These are phyloP conservation scores for Drosophila quadrilineata DNA, from an alignment of 1,140 invertebrate genomes.

Conservation along the genomic window DNA sequence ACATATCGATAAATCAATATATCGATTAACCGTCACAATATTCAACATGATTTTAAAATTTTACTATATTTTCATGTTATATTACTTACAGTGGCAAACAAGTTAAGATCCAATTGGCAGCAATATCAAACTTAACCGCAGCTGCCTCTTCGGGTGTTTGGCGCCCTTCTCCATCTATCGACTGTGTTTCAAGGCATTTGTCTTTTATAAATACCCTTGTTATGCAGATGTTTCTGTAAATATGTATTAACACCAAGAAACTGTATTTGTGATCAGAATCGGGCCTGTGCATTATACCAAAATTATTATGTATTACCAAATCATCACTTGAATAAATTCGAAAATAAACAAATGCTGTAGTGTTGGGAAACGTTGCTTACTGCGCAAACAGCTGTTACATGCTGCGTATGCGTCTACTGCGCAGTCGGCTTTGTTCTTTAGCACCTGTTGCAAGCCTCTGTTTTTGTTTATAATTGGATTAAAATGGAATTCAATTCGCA, in stretches of 20 bases:
- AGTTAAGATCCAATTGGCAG: conserved; percentile 19
- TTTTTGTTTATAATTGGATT: conserved; percentile 39
- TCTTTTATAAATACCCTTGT: conserved; percentile 7
- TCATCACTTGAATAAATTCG: conserved; percentile 8
- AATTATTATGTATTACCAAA: conserved; percentile 19
- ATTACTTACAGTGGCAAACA: conserved; percentile 48
- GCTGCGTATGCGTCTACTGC: conserved; percentile 32
- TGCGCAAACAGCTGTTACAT: conserved; percentile 37
- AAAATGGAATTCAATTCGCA: conserved; percentile 32
- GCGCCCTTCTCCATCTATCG: not conserved
- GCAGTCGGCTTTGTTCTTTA: conserved; percentile 46
- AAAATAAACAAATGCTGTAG: conserved; percentile 13
- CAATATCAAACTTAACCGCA: not conserved
- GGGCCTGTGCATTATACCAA: conserved; percentile 10
- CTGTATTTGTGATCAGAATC: conserved; percentile 23
- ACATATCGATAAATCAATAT: not conserved
- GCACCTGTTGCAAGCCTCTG: conserved; percentile 40
- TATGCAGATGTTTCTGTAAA: conserved; percentile 22
- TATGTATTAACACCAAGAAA: conserved; percentile 8
- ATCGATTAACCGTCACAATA: not conserved
- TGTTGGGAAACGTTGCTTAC: conserved; percentile 36
- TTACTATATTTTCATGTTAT: not conserved
- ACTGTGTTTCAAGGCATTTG: conserved; percentile 20
- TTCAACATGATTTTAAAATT: not conserved
- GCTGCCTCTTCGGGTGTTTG: conserved; percentile 11